A percentile compares a stretch with the other conserved stretches of the same genome.
These are phyloP conservation scores for Monopterus albus DNA, from an alignment of 2,113 vertebrate species.

Conservation along the genomic window DNA sequence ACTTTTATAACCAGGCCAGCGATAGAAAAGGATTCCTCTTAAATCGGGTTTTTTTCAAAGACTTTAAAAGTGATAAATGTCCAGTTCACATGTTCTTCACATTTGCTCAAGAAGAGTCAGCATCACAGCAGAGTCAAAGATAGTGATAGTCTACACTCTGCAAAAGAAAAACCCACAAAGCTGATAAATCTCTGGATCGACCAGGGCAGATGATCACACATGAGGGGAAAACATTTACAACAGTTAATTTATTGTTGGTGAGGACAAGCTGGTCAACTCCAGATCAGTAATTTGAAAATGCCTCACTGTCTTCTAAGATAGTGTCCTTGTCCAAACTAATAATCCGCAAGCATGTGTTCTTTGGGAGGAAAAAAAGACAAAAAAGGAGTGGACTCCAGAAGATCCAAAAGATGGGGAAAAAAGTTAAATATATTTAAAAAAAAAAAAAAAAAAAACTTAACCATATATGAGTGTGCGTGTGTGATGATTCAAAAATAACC, in stretches of 20 bases:
- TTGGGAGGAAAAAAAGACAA: slow-evolving; percentile 20
- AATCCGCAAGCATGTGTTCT: slow-evolving; percentile 62
- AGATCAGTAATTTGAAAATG: slow-evolving; percentile 50
- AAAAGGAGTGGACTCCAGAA: slow-evolving; percentile 47
- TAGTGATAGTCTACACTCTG: slow-evolving; percentile 25
- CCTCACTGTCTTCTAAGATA: slow-evolving; percentile 59
- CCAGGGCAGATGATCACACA: slow-evolving; percentile 28
- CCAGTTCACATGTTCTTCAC: slow-evolving; percentile 31
- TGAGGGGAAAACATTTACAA: slow-evolving; percentile 32
- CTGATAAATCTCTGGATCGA: slow-evolving; percentile 46
- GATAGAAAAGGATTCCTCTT: slow-evolving; percentile 65
- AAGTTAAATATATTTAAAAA: slow-evolving; percentile 64
- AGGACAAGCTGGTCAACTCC: slow-evolving; percentile 35
- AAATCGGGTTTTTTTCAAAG: slow-evolving; percentile 55
- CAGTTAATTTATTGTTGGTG: slow-evolving; percentile 33
- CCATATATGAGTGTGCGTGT: slow-evolving; percentile 64
- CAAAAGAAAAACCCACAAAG: slow-evolving; percentile 13
- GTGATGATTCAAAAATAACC: slow-evolving; percentile 58
- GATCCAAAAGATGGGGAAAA: slow-evolving; percentile 43
- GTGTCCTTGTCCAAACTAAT: slow-evolving; percentile 64
- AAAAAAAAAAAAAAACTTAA: slow-evolving; percentile 59
- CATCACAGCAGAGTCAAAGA: slow-evolving; percentile 16
- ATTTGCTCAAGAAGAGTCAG: slow-evolving; percentile 9
- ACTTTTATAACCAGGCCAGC: slow-evolving; percentile 57
- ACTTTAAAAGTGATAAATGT: slow-evolving; percentile 64